phyloP scores from a whole-genome alignment of 1,140 invertebrate genomes.

The Leucophenga varia region DNA sequence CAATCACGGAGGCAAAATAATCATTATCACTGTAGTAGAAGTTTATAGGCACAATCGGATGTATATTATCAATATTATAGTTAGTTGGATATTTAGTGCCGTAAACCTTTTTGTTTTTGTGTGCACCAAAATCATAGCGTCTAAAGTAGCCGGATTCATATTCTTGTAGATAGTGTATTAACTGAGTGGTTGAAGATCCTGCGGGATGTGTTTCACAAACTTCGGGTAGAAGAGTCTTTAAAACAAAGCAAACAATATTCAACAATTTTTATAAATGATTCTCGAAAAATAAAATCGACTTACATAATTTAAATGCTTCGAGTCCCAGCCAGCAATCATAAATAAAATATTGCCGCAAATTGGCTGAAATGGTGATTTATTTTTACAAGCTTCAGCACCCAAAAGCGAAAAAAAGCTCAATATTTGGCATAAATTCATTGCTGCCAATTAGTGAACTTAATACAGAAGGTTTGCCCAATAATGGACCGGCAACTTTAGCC shows the following conservation, averaged over 20 bases:
- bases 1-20: slow-evolving; percentile 61
- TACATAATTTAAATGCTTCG: slow-evolving; percentile 6
- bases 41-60: slow-evolving; percentile 59
- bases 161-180: slow-evolving; percentile 69
- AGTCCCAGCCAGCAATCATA: slow-evolving; percentile 7
- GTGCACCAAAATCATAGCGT: slow-evolving; percentile 52
- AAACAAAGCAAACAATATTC: slow-evolving; percentile 59
- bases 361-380: background rate
- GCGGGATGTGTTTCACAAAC: slow-evolving; percentile 71
- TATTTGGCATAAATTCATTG: slow-evolving; percentile 1
- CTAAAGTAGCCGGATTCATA: slow-evolving; percentile 55
- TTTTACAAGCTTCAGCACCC: background rate
- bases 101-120: slow-evolving; percentile 56
- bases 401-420: background rate
- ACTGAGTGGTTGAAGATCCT: slow-evolving; percentile 71
- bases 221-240: slow-evolving; percentile 64
- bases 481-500: slow-evolving; percentile 23
- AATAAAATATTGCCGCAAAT: slow-evolving; percentile 7
- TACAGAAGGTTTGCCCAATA: background rate
- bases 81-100: slow-evolving; percentile 57
- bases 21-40: slow-evolving; percentile 73
- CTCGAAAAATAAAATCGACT: slow-evolving; percentile 11
- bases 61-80: slow-evolving; percentile 62
- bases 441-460: background rate
- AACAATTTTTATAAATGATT: background rate